Percentiles rank a stretch among this genome's conserved stretches.
Conservation (phyloP, 2,113 vertebrate genomes). For the Athene noctua region DNA sequence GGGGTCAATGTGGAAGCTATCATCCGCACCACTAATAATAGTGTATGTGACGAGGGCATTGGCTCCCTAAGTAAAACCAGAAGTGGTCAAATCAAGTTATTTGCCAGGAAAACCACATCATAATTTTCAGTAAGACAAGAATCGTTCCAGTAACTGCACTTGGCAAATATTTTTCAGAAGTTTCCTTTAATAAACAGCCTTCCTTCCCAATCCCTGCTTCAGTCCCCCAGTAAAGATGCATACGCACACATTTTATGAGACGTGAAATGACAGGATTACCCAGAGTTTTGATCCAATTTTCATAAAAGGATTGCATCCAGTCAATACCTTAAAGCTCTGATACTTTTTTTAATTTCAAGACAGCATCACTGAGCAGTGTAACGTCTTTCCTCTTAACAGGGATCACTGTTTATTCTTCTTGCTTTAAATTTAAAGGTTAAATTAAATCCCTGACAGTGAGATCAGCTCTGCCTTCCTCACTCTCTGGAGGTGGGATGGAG, state of each 20-base stretch:
- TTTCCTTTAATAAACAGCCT: slow-evolving; percentile 6
- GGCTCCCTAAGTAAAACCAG: slow-evolving; percentile 80
- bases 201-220: background rate
- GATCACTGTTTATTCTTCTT: background rate
- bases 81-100: background rate
- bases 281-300: background rate
- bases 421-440: background rate
- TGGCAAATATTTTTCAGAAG: background rate
- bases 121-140: background rate
- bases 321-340: background rate
- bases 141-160: background rate
- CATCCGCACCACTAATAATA: slow-evolving; percentile 94
- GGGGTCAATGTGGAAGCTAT: slow-evolving; percentile 93
- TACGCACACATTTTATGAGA: background rate
- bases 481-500: background rate
- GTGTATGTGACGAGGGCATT: slow-evolving; percentile 96
- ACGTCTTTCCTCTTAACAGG: background rate
- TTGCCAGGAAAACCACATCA: slow-evolving; percentile 16
- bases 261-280: background rate
- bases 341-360: background rate
- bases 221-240: background rate
- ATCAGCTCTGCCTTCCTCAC: background rate
- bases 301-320: background rate
- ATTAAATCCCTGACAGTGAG: background rate
- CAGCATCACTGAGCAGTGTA: background rate